Evolutionary conservation across 2,113 vertebrate genomes (phyloP).

Genomic region (Dipodomys spectabilis): DNA sequence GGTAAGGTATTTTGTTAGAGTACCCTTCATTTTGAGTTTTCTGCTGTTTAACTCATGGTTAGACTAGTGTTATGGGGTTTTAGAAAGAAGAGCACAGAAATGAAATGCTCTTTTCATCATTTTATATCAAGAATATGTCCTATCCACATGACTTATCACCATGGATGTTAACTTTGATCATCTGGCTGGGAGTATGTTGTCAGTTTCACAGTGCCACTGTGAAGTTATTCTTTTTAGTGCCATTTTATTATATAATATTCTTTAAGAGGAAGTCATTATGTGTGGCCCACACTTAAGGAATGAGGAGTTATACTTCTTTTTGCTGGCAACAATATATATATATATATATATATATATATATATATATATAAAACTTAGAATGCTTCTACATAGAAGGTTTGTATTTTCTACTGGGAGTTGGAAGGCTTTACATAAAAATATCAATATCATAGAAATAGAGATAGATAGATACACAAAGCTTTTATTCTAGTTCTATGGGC

Average conservation of each 20-base stretch:
- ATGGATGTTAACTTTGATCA: neutral
- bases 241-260: neutral
- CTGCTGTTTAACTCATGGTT: neutral
- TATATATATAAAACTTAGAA: neutral
- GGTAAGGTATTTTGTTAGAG: neutral
- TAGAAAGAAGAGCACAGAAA: neutral
- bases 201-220: neutral
- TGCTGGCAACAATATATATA: neutral
- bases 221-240: neutral
- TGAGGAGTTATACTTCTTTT: neutral
- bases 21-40: neutral
- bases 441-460: neutral
- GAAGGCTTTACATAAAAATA: neutral
- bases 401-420: neutral
- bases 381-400: neutral
- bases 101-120: neutral
- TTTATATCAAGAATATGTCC: too few species aligned
- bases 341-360: too few species aligned
- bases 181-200: neutral
- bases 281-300: neutral
- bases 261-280: neutral
- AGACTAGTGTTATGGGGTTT: neutral
- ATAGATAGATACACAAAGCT: neutral
- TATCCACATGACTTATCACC: neutral
- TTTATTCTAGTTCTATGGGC: neutral